These are phyloP conservation scores for Syrrhaptes paradoxus DNA, from an alignment of 2,113 vertebrate genomes.

Conservation along the genomic window DNA sequence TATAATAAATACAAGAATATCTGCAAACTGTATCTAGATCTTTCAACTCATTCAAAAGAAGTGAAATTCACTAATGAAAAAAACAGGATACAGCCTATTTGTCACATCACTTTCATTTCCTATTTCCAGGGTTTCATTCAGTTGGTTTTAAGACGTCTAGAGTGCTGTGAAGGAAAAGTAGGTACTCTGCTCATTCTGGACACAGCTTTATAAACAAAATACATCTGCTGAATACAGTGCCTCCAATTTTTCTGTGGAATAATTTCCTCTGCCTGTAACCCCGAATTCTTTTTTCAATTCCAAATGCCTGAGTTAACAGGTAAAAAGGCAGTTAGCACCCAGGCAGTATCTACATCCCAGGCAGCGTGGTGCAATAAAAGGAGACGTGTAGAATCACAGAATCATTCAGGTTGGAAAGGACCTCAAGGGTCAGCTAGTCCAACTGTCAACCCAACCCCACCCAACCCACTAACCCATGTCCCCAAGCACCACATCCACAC, in stretches of 20 bases:
- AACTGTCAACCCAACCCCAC: too few species aligned
- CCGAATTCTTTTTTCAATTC: not conserved
- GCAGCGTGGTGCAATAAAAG: not conserved
- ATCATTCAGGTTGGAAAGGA: too few species aligned
- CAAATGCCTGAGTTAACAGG: not conserved
- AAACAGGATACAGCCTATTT: not conserved
- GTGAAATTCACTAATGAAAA: not conserved
- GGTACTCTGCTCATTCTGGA: not conserved
- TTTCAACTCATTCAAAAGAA: not conserved
- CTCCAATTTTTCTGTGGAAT: not conserved
- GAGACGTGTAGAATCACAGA: not conserved
- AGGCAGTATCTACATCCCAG: not conserved
- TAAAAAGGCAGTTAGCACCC: not conserved
- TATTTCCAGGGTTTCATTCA: conserved; percentile 4
- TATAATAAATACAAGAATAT: not conserved
- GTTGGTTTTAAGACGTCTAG: not conserved
- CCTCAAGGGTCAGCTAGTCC: too few species aligned
- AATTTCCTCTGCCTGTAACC: not conserved
- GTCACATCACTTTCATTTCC: not conserved
- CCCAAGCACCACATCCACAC: too few species aligned
- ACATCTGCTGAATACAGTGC: not conserved
- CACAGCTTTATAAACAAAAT: not conserved
- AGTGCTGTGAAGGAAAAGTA: not conserved
- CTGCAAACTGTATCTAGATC: not conserved
- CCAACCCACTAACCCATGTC: too few species aligned